A percentile compares a stretch with the other conserved stretches of the same genome.
phyloP scores from a whole-genome alignment of 2,797 vertebrate species.

The Micropoecilia bifurca region DNA sequence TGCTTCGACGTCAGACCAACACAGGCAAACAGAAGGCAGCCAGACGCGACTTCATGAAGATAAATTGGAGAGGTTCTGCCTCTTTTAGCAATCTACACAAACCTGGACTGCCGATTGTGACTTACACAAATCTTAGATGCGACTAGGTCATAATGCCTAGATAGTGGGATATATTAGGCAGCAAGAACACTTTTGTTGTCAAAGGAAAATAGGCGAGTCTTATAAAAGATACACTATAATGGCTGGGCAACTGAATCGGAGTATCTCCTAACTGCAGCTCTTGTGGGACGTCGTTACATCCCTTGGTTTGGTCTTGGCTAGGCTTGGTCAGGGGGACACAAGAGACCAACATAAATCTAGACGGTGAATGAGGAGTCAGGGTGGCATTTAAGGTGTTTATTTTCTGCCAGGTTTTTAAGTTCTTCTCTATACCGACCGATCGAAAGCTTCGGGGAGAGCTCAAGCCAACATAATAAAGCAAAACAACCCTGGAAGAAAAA shows the following conservation, averaged over 20 bases:
- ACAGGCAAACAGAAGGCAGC: slow-evolving; percentile 66
- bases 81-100: slow-evolving; percentile 18
- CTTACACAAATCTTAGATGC: neutral
- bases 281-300: neutral
- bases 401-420: no score
- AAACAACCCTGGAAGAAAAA: no score
- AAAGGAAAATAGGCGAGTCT: neutral
- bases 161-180: neutral
- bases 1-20: slow-evolving; percentile 50
- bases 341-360: no score
- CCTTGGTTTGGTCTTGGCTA: no score
- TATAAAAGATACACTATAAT: neutral
- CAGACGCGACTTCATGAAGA: slow-evolving; percentile 68
- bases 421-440: no score
- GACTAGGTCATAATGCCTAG: neutral
- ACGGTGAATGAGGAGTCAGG: no score
- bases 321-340: no score
- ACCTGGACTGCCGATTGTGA: slow-evolving; percentile 9
- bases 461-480: no score
- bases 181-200: neutral
- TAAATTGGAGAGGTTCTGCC: slow-evolving; percentile 59
- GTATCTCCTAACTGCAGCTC: neutral
- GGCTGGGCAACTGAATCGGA: neutral
- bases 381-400: no score
- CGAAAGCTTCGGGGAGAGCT: no score